Evolutionary conservation across 2,888 invertebrate genomes (phyloP).

Genomic region (Ceramica pisi): DNA sequence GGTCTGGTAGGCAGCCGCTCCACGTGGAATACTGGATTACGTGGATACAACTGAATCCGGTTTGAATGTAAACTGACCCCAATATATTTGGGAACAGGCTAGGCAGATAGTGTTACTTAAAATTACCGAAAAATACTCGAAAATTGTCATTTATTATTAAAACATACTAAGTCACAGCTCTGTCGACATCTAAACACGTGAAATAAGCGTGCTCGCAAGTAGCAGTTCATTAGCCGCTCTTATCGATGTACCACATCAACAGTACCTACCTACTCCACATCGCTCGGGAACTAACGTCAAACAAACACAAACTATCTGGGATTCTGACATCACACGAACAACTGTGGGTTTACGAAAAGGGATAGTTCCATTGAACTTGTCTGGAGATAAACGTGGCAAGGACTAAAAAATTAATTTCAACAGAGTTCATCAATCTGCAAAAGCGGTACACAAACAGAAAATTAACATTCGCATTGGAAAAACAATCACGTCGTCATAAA

Average conservation of each 20-base stretch:
- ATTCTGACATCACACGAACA: conserved; percentile 13
- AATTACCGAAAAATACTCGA: too few species aligned
- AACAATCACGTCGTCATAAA: conserved; percentile 21
- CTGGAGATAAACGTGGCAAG: neutral
- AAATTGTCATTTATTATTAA: conserved; percentile 26
- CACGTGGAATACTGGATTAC: too few species aligned
- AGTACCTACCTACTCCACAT: conserved; percentile 8
- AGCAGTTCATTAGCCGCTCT: conserved; percentile 55
- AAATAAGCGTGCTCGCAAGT: conserved; percentile 49
- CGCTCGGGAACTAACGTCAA: conserved; percentile 31
- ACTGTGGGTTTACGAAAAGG: conserved; percentile 5
- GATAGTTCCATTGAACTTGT: conserved; percentile 26
- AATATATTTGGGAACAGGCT: too few species aligned
- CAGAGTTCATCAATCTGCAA: neutral
- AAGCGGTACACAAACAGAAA: neutral
- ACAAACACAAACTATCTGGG: conserved; percentile 37
- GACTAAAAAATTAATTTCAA: neutral
- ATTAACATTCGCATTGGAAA: neutral
- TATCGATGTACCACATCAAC: conserved; percentile 44
- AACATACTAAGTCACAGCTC: conserved; percentile 25
- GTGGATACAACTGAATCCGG: too few species aligned
- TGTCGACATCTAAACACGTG: conserved; percentile 41
- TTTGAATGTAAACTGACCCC: too few species aligned
- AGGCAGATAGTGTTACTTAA: too few species aligned
- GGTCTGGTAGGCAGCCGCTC: too few species aligned